Base-by-base conservation (phyloP, 2,888 invertebrate species). In the Dysmachus trigonus region DNA sequence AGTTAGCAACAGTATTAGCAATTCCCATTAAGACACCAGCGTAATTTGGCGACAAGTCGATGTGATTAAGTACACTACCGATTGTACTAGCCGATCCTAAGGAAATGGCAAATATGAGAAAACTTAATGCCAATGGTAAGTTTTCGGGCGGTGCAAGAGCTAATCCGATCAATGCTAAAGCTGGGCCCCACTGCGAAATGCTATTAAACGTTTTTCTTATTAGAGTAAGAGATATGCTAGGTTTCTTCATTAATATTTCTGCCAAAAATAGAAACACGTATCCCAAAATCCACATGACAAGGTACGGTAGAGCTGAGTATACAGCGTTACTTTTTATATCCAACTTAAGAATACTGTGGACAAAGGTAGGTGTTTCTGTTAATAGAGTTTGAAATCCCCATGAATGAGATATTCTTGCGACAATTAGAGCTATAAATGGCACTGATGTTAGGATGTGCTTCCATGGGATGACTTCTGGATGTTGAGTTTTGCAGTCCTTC, bases 381-480 rank as follows among this genome's bases (percentile, higher is more conserved):
- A 95, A 93, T 0, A 96, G 91, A 0, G 95, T 95, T 93, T 95
- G 95, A 89, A 94, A 95, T 0, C 95, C 95, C 95, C 95, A 96
- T 87, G 94, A 94, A 87, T 95, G 94, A 0, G 94, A 93, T 86
- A 94, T 93, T 89, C 95, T 95, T 0, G 94, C 94, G 0, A 95
- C 90, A 7, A 94, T 90, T 2, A 91, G 81, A 0, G 91, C 90
- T 94, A 94, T 94, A 90, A 96, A 93, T 0, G 96, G 95, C 0
- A 93, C 87, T 0, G 95, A 95, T 0, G 93, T 94, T 6, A 94
- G 89, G 13, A 96, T 95, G 10, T 93, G 92, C 72, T 89, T 90
- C 95, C 95, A 96, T 0, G 96, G 96, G 0, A 94, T 94, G 85
- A 93, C 92, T 53, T 10, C 13, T 35, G 33, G 33, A 3, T 31